Percentiles rank a stretch among this genome's conserved stretches.
Evolutionary conservation across 53 echinoderm and acorn worm genomes (phyloP).

Genomic region (Mesocentrotus franciscanus): DNA sequence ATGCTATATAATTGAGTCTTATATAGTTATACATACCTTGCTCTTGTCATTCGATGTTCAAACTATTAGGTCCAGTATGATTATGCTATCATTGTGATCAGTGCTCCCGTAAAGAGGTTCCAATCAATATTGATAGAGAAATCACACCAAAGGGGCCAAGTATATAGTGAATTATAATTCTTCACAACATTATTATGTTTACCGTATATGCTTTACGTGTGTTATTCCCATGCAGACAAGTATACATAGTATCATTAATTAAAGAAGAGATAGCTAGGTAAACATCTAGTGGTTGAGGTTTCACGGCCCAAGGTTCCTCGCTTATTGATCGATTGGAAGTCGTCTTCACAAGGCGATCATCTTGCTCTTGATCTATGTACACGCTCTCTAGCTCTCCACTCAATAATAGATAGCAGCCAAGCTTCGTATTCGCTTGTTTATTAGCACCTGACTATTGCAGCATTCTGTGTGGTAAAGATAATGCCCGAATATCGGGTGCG

Average conservation of each 20-base stretch:
- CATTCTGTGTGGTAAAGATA: not conserved
- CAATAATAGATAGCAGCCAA: not conserved
- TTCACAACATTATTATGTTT: not conserved
- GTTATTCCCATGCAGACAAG: not conserved
- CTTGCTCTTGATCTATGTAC: not conserved
- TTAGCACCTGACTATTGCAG: not conserved
- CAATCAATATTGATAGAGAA: not conserved
- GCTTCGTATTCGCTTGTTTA: not conserved
- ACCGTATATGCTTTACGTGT: not conserved
- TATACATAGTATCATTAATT: slow-evolving; percentile 1
- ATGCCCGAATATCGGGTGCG: not conserved
- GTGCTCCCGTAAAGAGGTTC: not conserved
- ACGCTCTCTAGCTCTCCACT: not conserved
- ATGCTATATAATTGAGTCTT: not conserved
- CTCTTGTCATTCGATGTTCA: not conserved
- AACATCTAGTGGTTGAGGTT: slow-evolving; percentile 6
- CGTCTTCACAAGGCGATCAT: not conserved
- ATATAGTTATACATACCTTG: no score
- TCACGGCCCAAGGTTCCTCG: not conserved
- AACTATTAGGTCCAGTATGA: not conserved
- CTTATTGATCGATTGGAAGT: slow-evolving; percentile 39
- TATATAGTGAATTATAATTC: not conserved
- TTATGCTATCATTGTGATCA: not conserved
- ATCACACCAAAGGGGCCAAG: not conserved
- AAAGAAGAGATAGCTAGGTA: slow-evolving; percentile 16